These are phyloP conservation scores for Microcaecilia unicolor DNA, from an alignment of 2,797 vertebrate species.

Conservation along the genomic window DNA sequence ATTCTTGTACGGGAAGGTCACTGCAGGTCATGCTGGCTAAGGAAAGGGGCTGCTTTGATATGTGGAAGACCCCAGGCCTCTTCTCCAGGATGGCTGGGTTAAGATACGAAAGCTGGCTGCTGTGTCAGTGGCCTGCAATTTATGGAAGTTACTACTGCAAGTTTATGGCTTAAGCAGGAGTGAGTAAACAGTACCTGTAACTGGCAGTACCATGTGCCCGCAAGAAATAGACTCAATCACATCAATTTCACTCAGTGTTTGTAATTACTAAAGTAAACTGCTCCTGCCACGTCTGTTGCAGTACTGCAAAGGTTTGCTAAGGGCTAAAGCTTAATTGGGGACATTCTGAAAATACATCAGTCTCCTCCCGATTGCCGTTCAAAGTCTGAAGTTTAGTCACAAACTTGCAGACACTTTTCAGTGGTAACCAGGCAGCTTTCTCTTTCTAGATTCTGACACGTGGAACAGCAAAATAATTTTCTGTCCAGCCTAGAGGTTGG, in stretches of 20 bases:
- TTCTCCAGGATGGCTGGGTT: too few relatives aligned
- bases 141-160: slow-evolving; percentile 4
- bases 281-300: slow-evolving; percentile 28
- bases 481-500: too few relatives aligned
- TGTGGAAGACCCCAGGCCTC: too few relatives aligned
- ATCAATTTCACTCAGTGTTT: slow-evolving; percentile 15
- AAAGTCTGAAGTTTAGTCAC: slow-evolving; percentile 42
- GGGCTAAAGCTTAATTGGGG: slow-evolving; percentile 24
- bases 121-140: slow-evolving; percentile 22
- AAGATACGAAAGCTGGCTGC: background rate
- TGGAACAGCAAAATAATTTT: too few relatives aligned
- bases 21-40: too few relatives aligned
- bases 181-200: slow-evolving; percentile 33
- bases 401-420: too few relatives aligned
- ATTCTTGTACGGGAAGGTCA: too few relatives aligned
- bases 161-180: slow-evolving; percentile 29
- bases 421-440: too few relatives aligned
- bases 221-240: slow-evolving; percentile 5
- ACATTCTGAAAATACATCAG: slow-evolving; percentile 26
- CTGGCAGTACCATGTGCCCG: slow-evolving; percentile 36
- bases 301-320: slow-evolving; percentile 33
- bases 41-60: too few relatives aligned
- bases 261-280: slow-evolving; percentile 33
- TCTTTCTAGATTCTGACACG: too few relatives aligned
- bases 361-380: slow-evolving; percentile 13